phyloP scores from a whole-genome alignment of 2,797 vertebrate genomes.

The Cryptoprocta ferox region DNA sequence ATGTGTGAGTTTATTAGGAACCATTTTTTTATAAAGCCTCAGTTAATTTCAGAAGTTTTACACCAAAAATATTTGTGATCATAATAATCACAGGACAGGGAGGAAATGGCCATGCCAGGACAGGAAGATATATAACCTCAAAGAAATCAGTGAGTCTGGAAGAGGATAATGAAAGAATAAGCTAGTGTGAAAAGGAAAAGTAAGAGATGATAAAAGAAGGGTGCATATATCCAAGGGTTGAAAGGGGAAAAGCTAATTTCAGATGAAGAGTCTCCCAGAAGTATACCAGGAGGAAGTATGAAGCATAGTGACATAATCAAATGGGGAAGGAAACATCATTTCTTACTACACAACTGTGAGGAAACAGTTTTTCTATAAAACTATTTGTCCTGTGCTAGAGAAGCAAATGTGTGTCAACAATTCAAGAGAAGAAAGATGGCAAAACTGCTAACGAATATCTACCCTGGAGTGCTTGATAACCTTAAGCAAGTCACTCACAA shows the following conservation, averaged over 20 bases:
- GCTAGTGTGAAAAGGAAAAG: background rate
- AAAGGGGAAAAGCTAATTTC: background rate
- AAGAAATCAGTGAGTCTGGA: background rate
- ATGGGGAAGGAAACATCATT: background rate
- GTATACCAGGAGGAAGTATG: background rate
- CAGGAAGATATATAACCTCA: background rate
- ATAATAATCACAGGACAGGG: background rate
- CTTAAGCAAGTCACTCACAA: background rate
- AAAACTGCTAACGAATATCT: background rate
- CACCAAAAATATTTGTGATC: background rate
- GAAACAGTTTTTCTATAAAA: background rate
- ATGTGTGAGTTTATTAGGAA: background rate
- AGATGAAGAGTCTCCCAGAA: constrained; percentile 37
- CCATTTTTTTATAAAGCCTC: background rate
- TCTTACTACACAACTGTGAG: background rate
- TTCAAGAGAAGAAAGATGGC: background rate
- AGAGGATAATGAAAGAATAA: background rate
- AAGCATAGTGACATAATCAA: background rate
- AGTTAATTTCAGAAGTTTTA: background rate
- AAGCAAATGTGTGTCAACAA: background rate
- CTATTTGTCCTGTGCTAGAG: background rate
- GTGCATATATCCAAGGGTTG: background rate
- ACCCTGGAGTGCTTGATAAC: background rate
- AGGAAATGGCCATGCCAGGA: background rate
- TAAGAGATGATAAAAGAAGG: background rate